phyloP scores from a whole-genome alignment of 2,888 invertebrate species.

The Periphyllus acericola region DNA sequence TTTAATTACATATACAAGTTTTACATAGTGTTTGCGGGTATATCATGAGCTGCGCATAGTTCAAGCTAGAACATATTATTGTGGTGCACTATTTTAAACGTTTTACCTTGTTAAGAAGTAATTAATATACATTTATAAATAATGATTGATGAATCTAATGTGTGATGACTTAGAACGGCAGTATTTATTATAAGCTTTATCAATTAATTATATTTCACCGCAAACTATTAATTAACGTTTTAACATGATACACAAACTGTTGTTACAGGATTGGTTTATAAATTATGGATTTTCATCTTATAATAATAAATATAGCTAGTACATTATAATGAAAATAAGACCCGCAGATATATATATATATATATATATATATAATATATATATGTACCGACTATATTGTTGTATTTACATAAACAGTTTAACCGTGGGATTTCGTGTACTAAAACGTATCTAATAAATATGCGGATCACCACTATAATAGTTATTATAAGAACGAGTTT shows the following conservation, averaged over 20 bases:
- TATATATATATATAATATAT: too few species aligned
- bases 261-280: slow-evolving; percentile 20
- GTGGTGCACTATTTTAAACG: neutral
- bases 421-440: too few species aligned
- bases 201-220: slow-evolving; percentile 28
- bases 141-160: neutral
- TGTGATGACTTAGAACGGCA: neutral
- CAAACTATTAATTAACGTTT: slow-evolving; percentile 25
- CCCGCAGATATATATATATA: too few species aligned
- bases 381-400: too few species aligned
- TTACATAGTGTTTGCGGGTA: too few species aligned
- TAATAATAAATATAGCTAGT: neutral
- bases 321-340: neutral
- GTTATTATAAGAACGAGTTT: too few species aligned
- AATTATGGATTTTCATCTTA: slow-evolving; percentile 11
- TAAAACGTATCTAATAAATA: too few species aligned
- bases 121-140: neutral
- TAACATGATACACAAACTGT: slow-evolving; percentile 17
- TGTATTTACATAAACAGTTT: too few species aligned
- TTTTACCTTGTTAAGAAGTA: neutral
- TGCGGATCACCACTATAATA: too few species aligned
- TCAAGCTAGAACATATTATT: too few species aligned
- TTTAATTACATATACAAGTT: too few species aligned
- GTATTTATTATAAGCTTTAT: slow-evolving; percentile 18
- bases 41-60: too few species aligned